A percentile compares a stretch with the other conserved stretches of the same genome.
phyloP scores from a whole-genome alignment of 2,888 invertebrate species.

The Thymelicus acteon region DNA sequence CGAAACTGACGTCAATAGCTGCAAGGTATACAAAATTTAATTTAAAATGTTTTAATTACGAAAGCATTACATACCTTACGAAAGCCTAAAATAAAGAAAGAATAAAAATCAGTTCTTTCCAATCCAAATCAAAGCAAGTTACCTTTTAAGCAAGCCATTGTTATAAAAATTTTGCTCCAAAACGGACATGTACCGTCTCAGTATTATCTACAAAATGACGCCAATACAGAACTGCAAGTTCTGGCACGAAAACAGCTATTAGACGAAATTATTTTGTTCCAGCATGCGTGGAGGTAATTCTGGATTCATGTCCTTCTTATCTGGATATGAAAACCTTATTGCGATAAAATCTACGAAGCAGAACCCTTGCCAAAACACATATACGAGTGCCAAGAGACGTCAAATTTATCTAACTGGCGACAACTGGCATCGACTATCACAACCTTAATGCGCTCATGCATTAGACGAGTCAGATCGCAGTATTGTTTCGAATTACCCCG shows the following conservation, averaged over 20 bases:
- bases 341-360: slow-evolving; percentile 33
- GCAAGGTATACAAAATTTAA: background rate
- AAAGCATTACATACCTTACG: too few relatives aligned
- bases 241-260: slow-evolving; percentile 33
- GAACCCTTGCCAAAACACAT: slow-evolving; percentile 39
- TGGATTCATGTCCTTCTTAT: slow-evolving; percentile 33
- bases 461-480: background rate
- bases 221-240: slow-evolving; percentile 25
- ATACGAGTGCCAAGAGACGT: slow-evolving; percentile 41
- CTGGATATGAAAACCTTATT: slow-evolving; percentile 32
- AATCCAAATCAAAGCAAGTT: too few relatives aligned
- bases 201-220: slow-evolving; percentile 14
- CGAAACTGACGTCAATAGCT: background rate
- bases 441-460: slow-evolving; percentile 9
- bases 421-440: slow-evolving; percentile 24
- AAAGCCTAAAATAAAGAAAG: too few relatives aligned
- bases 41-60: too few relatives aligned
- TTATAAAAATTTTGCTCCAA: slow-evolving; percentile 2
- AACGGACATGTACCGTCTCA: background rate
- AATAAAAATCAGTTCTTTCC: background rate
- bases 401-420: slow-evolving; percentile 29
- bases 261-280: slow-evolving; percentile 30
- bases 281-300: slow-evolving; percentile 32
- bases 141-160: background rate
- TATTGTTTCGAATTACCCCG: slow-evolving; percentile 2